These are phyloP conservation scores for Xyliphius kryptos DNA, from an alignment of 2,113 vertebrate genomes.

Conservation along the genomic window DNA sequence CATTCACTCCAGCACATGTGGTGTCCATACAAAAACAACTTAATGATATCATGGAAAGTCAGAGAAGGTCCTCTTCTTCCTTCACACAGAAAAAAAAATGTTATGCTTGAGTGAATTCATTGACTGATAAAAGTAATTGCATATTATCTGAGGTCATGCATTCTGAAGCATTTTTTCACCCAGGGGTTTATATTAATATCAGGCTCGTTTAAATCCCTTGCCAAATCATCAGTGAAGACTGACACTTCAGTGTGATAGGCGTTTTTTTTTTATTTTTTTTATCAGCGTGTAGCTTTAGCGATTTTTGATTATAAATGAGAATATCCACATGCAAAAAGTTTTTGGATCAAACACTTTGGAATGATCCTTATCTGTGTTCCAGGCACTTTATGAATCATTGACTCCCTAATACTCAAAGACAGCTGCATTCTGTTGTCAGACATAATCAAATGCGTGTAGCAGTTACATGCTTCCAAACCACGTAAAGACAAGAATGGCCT, in stretches of 20 bases:
- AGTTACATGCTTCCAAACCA: too few species aligned
- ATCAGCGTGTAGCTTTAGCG: too few species aligned
- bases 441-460: too few species aligned
- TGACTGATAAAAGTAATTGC: constrained; percentile 20
- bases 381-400: too few species aligned
- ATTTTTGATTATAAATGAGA: too few species aligned
- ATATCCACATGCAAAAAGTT: too few species aligned
- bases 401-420: too few species aligned
- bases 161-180: neutral
- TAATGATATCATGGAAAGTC: neutral
- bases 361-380: too few species aligned
- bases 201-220: neutral
- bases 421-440: too few species aligned
- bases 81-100: neutral
- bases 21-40: neutral
- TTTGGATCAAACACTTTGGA: too few species aligned
- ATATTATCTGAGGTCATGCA: constrained; percentile 10
- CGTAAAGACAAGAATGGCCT: too few species aligned
- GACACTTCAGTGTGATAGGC: neutral
- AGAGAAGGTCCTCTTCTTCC: neutral
- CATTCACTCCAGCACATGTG: neutral
- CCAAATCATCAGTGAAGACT: neutral
- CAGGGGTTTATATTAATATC: neutral
- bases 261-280: too few species aligned
- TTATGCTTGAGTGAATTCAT: constrained; percentile 22